Evolutionary conservation across 2,888 invertebrate genomes (phyloP), one percentile per base, ranked within the genome.

Genomic region (Drosophila subsilvestris): DNA sequence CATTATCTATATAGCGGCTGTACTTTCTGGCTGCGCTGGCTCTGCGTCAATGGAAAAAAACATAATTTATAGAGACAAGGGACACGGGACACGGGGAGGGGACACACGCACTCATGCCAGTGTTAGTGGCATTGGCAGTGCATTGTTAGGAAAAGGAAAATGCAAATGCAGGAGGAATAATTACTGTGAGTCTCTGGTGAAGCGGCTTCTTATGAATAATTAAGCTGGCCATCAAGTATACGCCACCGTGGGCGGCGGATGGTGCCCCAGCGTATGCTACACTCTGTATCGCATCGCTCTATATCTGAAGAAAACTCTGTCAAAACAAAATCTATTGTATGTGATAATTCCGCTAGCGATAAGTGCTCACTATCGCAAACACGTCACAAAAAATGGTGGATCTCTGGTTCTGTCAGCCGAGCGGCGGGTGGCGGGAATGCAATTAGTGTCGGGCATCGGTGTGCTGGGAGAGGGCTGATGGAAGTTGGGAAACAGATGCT

Each of bases 361-460:
- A 69, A 54, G 37, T 18, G 47, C 3, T 14, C 27, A 29, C 22
- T 69, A 69, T 69, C 53, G 58, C 20, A 2, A 27, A 37, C n/a
- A 51, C 45, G 47, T 58, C 60, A 51, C 51, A 27, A 49, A 32
- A 57, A 56, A 67, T 67, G 57, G 65, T 22, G 14, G 20, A n/a
- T 17, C 32, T 47, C 22, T 14, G 51, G 9, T 29, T 49, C 27
- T 63, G 48, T 42, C 27, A 60, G 47, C 25, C 25, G 37, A 8
- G 18, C 17, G 25, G 22, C 27, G 53, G 22, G 73, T 27, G 27
- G 7, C 12, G 12, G 32, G 3, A 80, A 60, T 72, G 72, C 79
- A 79, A 79, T 81, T 84, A 85, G 75, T 75, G 32, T 49, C 25
- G 37, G 55, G 10, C 48, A 27, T 37, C 18, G 44, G 50, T 22